A percentile compares a stretch with the other conserved stretches of the same genome.
These are phyloP conservation scores for Salvelinus sp. DNA, from an alignment of 2,113 vertebrate genomes.

Conservation along the genomic window DNA sequence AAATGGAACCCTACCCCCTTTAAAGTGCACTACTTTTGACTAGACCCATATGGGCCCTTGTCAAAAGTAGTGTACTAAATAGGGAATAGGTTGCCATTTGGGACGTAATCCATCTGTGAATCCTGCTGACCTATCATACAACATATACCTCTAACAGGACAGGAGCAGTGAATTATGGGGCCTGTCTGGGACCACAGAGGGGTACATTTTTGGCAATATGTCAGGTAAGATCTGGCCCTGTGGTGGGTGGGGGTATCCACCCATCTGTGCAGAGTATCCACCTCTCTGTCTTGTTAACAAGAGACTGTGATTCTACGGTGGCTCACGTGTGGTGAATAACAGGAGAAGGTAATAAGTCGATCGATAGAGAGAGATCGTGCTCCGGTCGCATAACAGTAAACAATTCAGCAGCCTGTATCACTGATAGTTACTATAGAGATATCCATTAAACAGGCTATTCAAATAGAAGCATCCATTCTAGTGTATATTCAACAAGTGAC, in stretches of 20 bases:
- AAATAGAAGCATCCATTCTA: neutral
- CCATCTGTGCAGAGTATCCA: slow-evolving; percentile 15
- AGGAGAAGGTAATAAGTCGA: slow-evolving; percentile 61
- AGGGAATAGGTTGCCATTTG: too few relatives aligned
- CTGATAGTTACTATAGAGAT: slow-evolving; percentile 4
- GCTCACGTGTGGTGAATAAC: slow-evolving; percentile 42
- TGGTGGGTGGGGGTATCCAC: slow-evolving; percentile 16
- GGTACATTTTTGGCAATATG: slow-evolving; percentile 31
- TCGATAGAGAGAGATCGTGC: slow-evolving; percentile 50
- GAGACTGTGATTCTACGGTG: slow-evolving; percentile 41
- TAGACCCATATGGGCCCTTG: too few relatives aligned
- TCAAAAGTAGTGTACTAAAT: too few relatives aligned
- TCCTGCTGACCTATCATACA: neutral
- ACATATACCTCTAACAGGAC: neutral
- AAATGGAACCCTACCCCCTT: too few relatives aligned
- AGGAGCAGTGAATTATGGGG: neutral
- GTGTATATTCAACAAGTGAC: neutral
- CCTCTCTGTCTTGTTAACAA: slow-evolving; percentile 50
- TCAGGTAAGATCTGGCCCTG: slow-evolving; percentile 12
- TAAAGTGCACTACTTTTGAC: too few relatives aligned
- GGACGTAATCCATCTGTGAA: neutral
- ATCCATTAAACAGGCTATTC: neutral
- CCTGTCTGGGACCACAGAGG: slow-evolving; percentile 3
- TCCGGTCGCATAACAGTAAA: slow-evolving; percentile 30
- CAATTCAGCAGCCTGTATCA: slow-evolving; percentile 24